Evolutionary conservation across 2,797 vertebrate species (phyloP).

Genomic region (Clamator glandarius): DNA sequence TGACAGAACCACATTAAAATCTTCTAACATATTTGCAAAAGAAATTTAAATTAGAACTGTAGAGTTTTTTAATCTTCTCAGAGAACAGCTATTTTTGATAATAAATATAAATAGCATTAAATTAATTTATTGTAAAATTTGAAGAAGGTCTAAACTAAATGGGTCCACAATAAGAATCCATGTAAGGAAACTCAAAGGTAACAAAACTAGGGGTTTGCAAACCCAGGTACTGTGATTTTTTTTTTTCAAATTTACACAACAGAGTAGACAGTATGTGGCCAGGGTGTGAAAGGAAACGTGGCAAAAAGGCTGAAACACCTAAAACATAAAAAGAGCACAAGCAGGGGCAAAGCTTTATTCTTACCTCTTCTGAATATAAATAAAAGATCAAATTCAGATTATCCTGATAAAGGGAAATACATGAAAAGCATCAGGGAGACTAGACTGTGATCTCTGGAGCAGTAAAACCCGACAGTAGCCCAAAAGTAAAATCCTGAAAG

Average conservation of each 20-base stretch:
- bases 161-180: not conserved
- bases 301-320: not conserved
- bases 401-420: not conserved
- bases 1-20: not conserved
- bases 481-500: not conserved
- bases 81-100: not conserved
- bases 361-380: not conserved
- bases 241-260: not conserved
- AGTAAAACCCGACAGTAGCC: not conserved
- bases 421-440: rapidly evolving
- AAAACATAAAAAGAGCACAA: not conserved
- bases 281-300: not conserved
- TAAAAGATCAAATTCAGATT: not conserved
- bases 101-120: not conserved
- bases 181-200: not conserved
- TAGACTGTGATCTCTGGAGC: not conserved
- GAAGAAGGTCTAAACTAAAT: not conserved
- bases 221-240: not conserved
- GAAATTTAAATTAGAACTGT: conserved; percentile 18
- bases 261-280: not conserved
- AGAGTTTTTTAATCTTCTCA: not conserved
- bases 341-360: not conserved
- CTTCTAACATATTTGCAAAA: conserved; percentile 28
- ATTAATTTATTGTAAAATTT: conserved; percentile 10
- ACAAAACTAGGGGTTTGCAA: not conserved